phyloP scores from a whole-genome alignment of 2,888 invertebrate genomes.

The Cremastinae sp. region DNA sequence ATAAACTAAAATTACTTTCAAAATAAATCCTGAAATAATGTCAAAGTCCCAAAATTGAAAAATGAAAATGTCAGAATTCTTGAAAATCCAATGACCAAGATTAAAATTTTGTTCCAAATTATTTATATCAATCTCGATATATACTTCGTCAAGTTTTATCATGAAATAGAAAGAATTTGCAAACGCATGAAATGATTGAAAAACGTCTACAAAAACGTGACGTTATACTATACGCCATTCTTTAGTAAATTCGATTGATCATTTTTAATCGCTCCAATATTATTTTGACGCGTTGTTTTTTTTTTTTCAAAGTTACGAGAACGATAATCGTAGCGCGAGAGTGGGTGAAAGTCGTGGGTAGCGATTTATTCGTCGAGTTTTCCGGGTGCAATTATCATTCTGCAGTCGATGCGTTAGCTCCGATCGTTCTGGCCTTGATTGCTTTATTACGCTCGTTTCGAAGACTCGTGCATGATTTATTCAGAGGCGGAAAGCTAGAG shows the following conservation, averaged over 20 bases:
- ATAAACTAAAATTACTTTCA: too few relatives aligned
- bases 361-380: conserved; percentile 34
- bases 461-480: conserved; percentile 21
- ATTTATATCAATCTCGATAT: too few relatives aligned
- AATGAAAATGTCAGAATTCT: too few relatives aligned
- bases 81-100: too few relatives aligned
- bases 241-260: neutral
- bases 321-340: conserved; percentile 16
- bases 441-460: conserved; percentile 45
- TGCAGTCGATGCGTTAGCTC: conserved; percentile 18
- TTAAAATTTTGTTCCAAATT: too few relatives aligned
- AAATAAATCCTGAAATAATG: too few relatives aligned
- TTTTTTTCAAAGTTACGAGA: neutral
- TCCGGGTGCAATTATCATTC: conserved; percentile 55
- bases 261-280: neutral
- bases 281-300: neutral
- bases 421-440: conserved; percentile 51
- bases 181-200: too few relatives aligned
- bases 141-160: too few relatives aligned
- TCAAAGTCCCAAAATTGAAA: too few relatives aligned
- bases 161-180: too few relatives aligned
- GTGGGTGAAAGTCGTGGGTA: conserved; percentile 55
- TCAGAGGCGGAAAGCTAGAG: conserved; percentile 1
- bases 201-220: too few relatives aligned
- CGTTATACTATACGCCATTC: too few relatives aligned